Evolutionary conservation across 2,797 vertebrate genomes (phyloP).

Genomic region (Halcyon leucocephala): DNA sequence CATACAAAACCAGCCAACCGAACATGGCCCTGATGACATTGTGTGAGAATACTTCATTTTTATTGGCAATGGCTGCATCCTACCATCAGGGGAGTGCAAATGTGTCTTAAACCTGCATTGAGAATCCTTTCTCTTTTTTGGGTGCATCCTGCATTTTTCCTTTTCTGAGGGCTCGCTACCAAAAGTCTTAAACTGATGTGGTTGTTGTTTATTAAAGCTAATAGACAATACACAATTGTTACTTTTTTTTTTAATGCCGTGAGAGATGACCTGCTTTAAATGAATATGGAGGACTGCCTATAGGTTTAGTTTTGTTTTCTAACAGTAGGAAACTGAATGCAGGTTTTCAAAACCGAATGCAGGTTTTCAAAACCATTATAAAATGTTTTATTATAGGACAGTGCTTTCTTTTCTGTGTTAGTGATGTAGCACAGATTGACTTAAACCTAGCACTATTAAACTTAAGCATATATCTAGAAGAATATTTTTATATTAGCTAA

Average conservation of each 20-base stretch:
- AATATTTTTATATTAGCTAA: background rate
- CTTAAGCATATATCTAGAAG: background rate
- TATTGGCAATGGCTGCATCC: background rate
- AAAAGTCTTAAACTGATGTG: background rate
- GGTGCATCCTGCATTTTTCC: background rate
- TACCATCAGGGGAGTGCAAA: background rate
- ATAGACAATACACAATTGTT: background rate
- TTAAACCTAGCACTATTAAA: background rate
- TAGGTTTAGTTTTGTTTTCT: background rate
- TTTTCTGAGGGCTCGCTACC: background rate
- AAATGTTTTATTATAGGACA: background rate
- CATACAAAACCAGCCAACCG: background rate
- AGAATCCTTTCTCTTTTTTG: background rate
- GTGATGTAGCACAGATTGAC: background rate
- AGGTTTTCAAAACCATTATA: background rate
- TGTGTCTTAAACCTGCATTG: background rate
- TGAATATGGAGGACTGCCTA: background rate
- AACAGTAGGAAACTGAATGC: background rate
- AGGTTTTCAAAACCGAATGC: background rate
- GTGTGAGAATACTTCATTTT: background rate
- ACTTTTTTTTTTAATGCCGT: background rate
- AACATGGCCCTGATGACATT: background rate
- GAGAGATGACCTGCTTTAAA: background rate
- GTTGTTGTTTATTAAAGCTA: background rate
- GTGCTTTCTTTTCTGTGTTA: background rate